Percentiles rank a stretch among this genome's conserved stretches.
Conservation (phyloP, 2,888 invertebrate genomes). For the Melanostoma mellinum region DNA sequence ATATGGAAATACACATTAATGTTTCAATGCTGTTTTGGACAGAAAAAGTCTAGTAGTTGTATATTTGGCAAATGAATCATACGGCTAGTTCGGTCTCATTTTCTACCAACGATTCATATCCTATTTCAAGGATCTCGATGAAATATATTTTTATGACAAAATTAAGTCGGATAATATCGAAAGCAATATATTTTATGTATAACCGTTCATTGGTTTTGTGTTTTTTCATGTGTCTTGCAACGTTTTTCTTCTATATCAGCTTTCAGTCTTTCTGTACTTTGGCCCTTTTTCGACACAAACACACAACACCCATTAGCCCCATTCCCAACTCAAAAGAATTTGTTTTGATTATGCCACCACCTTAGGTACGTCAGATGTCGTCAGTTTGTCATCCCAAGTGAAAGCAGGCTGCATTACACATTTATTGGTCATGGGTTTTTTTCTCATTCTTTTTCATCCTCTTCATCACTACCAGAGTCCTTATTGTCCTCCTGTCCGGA, state of each 20-base stretch:
- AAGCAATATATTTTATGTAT: constrained; percentile 65
- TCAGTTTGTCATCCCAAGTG: constrained; percentile 50
- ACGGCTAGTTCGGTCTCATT: constrained; percentile 34
- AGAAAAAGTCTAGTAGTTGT: neutral
- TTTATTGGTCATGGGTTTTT: constrained; percentile 57
- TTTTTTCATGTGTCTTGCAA: neutral
- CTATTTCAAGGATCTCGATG: constrained; percentile 24
- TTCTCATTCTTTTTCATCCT: constrained; percentile 1
- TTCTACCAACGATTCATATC: constrained; percentile 10
- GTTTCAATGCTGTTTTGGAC: no score
- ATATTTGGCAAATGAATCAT: constrained; percentile 55
- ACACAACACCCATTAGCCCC: neutral
- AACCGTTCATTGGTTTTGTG: constrained; percentile 33
- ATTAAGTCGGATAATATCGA: constrained; percentile 62
- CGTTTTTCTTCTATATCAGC: neutral
- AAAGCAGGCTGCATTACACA: constrained; percentile 45
- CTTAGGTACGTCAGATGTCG: constrained; percentile 52
- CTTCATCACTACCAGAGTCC: constrained; percentile 14
- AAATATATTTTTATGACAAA: constrained; percentile 67
- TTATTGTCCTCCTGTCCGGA: constrained; percentile 17
- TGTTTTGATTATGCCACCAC: constrained; percentile 40
- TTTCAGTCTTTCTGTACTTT: constrained; percentile 13
- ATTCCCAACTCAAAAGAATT: constrained; percentile 16
- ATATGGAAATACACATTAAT: no score
- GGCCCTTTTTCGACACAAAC: constrained; percentile 2